phyloP scores from a whole-genome alignment of 2,888 invertebrate species.

The Beris morrisii region DNA sequence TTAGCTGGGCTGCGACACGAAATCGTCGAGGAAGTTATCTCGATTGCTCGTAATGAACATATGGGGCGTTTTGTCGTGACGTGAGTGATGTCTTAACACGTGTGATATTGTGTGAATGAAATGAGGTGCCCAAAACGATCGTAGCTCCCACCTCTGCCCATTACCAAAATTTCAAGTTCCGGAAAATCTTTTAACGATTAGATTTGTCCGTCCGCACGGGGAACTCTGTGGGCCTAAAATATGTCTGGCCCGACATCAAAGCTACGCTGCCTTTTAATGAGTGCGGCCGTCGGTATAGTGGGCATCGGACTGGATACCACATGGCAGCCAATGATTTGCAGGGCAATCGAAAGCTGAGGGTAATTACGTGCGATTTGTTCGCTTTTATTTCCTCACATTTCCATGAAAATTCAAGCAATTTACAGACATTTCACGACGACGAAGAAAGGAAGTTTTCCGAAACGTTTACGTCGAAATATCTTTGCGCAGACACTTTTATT shows the following conservation, averaged over 20 bases:
- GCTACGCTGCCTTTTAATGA: constrained; percentile 24
- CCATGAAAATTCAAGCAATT: background rate
- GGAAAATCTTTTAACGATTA: constrained; percentile 30
- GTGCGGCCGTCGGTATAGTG: constrained; percentile 8
- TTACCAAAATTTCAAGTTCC: constrained; percentile 22
- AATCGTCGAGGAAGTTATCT: constrained; percentile 14
- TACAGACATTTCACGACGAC: background rate
- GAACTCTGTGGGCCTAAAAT: constrained; percentile 10
- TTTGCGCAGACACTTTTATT: constrained; percentile 27
- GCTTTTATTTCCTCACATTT: constrained; percentile 6
- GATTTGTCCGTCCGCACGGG: constrained; percentile 26
- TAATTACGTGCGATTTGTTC: constrained; percentile 19
- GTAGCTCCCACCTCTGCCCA: constrained; percentile 13
- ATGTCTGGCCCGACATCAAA: constrained; percentile 24
- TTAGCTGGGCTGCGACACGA: background rate
- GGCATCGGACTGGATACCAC: constrained; percentile 22
- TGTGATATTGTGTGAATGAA: constrained; percentile 11
- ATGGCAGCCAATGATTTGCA: constrained; percentile 28
- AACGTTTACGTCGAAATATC: constrained; percentile 6
- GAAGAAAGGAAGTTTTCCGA: constrained; percentile 20
- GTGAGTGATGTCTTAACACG: constrained; percentile 30
- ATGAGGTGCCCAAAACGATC: background rate
- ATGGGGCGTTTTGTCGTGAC: constrained; percentile 4
- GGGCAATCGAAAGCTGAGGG: constrained; percentile 10
- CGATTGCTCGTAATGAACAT: background rate